phyloP scores from a whole-genome alignment of 2,797 vertebrate species.

The Takifugu rubripes region DNA sequence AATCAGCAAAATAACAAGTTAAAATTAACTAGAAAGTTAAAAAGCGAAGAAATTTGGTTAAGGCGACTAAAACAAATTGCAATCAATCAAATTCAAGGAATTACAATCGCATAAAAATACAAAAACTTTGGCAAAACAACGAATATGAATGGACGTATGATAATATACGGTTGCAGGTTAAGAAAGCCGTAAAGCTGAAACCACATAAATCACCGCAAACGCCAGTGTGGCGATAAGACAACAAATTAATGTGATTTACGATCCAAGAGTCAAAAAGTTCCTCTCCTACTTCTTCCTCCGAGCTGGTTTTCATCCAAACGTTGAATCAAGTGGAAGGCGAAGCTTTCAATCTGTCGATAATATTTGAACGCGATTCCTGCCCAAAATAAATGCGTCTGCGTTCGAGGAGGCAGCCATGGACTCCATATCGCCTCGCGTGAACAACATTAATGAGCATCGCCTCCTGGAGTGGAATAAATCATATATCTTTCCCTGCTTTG shows the following conservation, averaged over 20 bases:
- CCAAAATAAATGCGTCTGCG: slow-evolving; percentile 28
- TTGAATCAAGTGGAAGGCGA: slow-evolving; percentile 64
- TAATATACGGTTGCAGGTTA: slow-evolving; percentile 68
- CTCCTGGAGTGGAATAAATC: slow-evolving; percentile 84
- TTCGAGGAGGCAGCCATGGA: slow-evolving; percentile 41
- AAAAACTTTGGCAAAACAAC: slow-evolving; percentile 20
- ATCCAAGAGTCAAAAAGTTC: slow-evolving; percentile 83
- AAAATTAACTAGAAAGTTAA: not conserved
- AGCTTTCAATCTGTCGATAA: slow-evolving; percentile 65
- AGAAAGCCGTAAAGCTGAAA: slow-evolving; percentile 79
- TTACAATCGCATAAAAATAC: slow-evolving; percentile 1
- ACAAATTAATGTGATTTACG: slow-evolving; percentile 89
- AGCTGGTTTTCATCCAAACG: slow-evolving; percentile 67
- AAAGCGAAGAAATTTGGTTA: not conserved
- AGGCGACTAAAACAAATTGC: not conserved
- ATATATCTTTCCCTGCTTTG: slow-evolving; percentile 80
- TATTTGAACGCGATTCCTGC: slow-evolving; percentile 70
- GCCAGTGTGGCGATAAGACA: slow-evolving; percentile 81
- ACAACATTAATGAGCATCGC: slow-evolving; percentile 80
- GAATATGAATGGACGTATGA: slow-evolving; percentile 57
- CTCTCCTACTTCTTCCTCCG: slow-evolving; percentile 71
- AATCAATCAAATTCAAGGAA: not conserved
- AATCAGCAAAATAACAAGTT: not conserved
- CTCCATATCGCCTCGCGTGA: slow-evolving; percentile 60
- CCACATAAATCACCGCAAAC: slow-evolving; percentile 82